These are phyloP conservation scores for Lepidocolaptes lacrymiger DNA, from an alignment of 2,797 vertebrate genomes.

Conservation along the genomic window DNA sequence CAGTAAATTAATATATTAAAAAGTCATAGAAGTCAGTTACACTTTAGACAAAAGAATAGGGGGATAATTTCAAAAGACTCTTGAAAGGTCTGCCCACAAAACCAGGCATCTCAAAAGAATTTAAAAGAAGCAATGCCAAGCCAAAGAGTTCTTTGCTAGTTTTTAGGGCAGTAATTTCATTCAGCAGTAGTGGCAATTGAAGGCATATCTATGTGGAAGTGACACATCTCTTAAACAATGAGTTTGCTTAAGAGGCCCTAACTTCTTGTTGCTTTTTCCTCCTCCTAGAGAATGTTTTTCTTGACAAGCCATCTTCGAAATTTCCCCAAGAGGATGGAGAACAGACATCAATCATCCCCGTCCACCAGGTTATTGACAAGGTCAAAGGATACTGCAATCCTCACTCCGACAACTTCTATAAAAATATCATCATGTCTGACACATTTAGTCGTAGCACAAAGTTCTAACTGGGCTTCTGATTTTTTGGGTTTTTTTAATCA, in stretches of 20 bases:
- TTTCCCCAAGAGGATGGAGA: conserved; percentile 84
- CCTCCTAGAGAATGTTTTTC: conserved; percentile 84
- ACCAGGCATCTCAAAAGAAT: not conserved
- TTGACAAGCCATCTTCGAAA: conserved; percentile 82
- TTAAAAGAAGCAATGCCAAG: not conserved
- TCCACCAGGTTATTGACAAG: conserved; percentile 95
- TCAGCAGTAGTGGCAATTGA: not conserved
- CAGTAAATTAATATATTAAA: not conserved
- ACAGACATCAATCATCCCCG: conserved; percentile 89
- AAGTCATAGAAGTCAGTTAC: not conserved
- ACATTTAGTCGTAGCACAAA: conserved; percentile 91
- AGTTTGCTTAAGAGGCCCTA: conserved; percentile 8
- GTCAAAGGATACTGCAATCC: conserved; percentile 92
- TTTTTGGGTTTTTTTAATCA: not conserved
- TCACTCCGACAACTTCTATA: conserved; percentile 94
- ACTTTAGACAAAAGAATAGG: not conserved
- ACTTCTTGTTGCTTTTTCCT: conserved; percentile 64
- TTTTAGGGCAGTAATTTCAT: not conserved
- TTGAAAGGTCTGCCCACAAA: not conserved
- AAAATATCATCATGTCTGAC: conserved; percentile 95
- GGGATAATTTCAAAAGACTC: not conserved
- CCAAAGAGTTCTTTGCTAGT: not conserved
- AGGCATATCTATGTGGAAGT: not conserved
- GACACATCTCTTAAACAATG: not conserved
- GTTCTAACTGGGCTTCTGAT: conserved; percentile 78